These are phyloP conservation scores for Heterodera filipjevi DNA, from an alignment of 2,888 invertebrate genomes.

Conservation along the genomic window DNA sequence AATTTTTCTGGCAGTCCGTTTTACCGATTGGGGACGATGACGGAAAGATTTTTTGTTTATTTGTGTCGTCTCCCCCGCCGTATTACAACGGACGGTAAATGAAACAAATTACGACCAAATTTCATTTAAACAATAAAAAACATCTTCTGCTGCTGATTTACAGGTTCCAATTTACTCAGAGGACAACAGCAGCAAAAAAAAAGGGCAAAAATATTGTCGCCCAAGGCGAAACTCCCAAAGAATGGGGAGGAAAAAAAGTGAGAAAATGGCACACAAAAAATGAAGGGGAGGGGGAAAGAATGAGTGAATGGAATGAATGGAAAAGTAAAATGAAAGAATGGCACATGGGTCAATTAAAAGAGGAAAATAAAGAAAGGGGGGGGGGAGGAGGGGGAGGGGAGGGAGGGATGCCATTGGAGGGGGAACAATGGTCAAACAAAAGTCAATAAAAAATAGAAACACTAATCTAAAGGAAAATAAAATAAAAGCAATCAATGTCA, in stretches of 20 bases:
- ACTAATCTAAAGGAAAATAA: no score
- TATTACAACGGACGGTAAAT: background rate
- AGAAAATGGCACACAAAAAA: background rate
- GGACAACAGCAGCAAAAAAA: no score
- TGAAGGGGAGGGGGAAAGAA: no score
- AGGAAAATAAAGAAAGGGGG: no score
- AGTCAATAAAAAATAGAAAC: no score
- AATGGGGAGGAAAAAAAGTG: background rate
- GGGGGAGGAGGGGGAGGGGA: no score
- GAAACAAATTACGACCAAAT: background rate
- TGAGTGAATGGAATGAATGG: no score
- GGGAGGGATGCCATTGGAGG: background rate
- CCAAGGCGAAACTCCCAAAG: background rate
- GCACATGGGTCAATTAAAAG: no score
- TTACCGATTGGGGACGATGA: background rate
- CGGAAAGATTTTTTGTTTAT: background rate
- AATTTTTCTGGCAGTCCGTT: background rate
- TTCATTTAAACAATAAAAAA: background rate
- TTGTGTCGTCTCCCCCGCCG: background rate
- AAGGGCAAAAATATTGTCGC: background rate
- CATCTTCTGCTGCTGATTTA: background rate
- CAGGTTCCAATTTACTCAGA: no score
- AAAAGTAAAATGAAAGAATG: no score
- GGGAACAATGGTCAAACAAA: no score
- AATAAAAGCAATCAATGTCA: background rate